Evolutionary conservation across 37 sponge, comb jelly and placozoan genomes (phyloP).

Genomic region (Diacarnus erythraeanus): DNA sequence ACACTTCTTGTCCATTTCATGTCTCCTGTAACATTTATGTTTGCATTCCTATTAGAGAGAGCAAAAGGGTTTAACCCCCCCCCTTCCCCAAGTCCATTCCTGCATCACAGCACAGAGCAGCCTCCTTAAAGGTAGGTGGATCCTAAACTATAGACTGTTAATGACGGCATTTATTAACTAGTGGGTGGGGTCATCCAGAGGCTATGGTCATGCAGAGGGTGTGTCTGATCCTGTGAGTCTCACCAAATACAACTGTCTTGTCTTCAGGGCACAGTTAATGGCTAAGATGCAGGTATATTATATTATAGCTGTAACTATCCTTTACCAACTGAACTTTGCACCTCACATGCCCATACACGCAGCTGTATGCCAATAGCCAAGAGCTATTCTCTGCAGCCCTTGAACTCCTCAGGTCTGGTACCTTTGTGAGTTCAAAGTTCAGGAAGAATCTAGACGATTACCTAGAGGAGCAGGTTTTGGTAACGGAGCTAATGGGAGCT

Average conservation of each 20-base stretch:
- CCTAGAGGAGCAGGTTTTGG: constrained; percentile 51
- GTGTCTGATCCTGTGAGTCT: constrained; percentile 42
- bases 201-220: constrained; percentile 27
- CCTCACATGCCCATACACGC: no score
- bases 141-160: not conserved
- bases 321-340: no score
- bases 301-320: no score
- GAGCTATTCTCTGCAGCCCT: constrained; percentile 45
- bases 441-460: constrained; percentile 20
- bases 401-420: constrained; percentile 13
- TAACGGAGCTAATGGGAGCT: constrained; percentile 49
- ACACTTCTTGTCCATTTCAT: no score
- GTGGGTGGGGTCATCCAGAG: constrained; percentile 50
- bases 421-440: constrained; percentile 4
- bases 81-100: no score
- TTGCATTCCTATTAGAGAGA: no score
- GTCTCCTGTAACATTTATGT: no score
- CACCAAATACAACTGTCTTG: constrained; percentile 70
- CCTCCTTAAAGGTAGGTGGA: constrained; percentile 42
- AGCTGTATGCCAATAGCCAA: constrained; percentile 11
- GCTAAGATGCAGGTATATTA: constrained; percentile 31
- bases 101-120: constrained; percentile 27
- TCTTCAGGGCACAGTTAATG: constrained; percentile 38
- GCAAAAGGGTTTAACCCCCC: no score
- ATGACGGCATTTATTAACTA: not conserved